Percentiles rank a stretch among this genome's conserved stretches.
These are phyloP conservation scores for Embiotoca jacksoni DNA, from an alignment of 2,113 vertebrate species.

Conservation along the genomic window DNA sequence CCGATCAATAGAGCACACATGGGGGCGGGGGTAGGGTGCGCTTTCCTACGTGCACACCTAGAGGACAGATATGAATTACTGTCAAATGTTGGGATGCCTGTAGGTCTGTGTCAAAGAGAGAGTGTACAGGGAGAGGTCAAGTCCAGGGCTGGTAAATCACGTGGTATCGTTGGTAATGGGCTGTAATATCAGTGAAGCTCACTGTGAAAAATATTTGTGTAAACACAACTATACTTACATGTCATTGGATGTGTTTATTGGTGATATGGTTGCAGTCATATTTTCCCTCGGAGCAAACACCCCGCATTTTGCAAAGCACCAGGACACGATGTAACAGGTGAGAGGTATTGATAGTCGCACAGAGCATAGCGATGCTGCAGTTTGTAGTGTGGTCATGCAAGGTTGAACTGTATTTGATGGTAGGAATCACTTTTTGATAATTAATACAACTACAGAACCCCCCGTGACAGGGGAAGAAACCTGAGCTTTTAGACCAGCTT, in stretches of 20 bases:
- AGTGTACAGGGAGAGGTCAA: conserved; percentile 37
- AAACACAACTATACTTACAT: not conserved
- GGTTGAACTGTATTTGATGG: no score
- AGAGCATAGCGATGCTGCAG: not conserved
- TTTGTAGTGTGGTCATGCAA: not conserved
- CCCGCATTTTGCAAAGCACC: not conserved
- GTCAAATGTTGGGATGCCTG: conserved; percentile 22
- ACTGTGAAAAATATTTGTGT: not conserved
- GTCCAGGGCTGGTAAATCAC: conserved; percentile 39
- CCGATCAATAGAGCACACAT: conserved; percentile 62
- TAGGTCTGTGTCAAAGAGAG: conserved; percentile 21
- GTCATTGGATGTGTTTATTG: not conserved
- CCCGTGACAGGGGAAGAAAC: not conserved
- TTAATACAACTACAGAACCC: no score
- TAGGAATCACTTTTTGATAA: no score
- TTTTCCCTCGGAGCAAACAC: not conserved
- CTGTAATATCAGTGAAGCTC: not conserved
- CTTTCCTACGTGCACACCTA: not conserved
- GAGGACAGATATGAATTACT: conserved; percentile 55
- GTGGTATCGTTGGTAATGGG: not conserved
- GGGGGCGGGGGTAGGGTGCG: not conserved
- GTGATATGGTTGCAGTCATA: not conserved
- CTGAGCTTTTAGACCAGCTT: not conserved
- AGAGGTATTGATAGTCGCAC: not conserved
- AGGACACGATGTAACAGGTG: not conserved